Evolutionary conservation across 2,888 invertebrate genomes (phyloP), one percentile per base, ranked within the genome.

Genomic region (Epinotia nisella): DNA sequence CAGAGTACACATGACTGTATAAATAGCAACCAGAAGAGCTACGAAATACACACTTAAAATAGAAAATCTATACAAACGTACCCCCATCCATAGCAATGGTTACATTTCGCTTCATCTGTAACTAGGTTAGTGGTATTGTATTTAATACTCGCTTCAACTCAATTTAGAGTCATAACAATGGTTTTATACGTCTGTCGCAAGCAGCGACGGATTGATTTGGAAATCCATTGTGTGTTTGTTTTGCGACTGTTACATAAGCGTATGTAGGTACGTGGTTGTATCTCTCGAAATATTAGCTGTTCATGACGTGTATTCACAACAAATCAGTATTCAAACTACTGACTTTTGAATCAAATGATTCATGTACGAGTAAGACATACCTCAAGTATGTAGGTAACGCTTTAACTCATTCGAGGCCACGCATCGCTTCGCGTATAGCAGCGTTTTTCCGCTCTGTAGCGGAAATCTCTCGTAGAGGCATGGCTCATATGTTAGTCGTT

Each of bases 141-240:
- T 10, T 19, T 17, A 17, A 17, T 39, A 13, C 17, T 60, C n/a
- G 60, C 17, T 59, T 59, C 39, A 17, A 62, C 19, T 64, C 29
- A 51, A 29, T 51, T 21, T 53, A 53, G n/a, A 3, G 35, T 55
- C 19, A 45, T 55, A 41, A 56, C 66, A 56, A 66, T 66, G 41
- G 56, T 56, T 56, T 56, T 56, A 41, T 56, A 56, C 55, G 24
- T 64, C 64, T 53, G 64, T 64, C 64, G 51, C 51, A 51, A 35
- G 35, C 64, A 64, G 62, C 10, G 24, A 24, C 15, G 49, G 64
- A 64, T 53, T 53, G 51, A 51, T 64, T 64, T 35, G 35, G 35
- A 51, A 53, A 53, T 24, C 64, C 51, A 64, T 64, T 64, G 64
- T 62, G 24, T 24, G 62, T 45, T 51, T 29, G 64, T 53, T 29